These are phyloP conservation scores for Acropternis orthonyx DNA, from an alignment of 2,797 vertebrate species.

Conservation along the genomic window DNA sequence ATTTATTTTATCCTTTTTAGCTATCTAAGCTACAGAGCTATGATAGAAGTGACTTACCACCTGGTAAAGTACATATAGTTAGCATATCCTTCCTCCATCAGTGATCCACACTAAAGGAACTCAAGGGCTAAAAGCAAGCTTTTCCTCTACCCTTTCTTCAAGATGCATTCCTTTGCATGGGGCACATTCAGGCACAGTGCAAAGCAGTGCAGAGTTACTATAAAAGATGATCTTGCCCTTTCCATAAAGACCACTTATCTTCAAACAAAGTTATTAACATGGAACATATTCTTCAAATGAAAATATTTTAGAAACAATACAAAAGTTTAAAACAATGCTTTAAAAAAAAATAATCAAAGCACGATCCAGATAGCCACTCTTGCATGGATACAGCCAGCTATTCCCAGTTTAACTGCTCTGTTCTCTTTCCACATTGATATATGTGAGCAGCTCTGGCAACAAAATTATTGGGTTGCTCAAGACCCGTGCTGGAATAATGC, in stretches of 20 bases:
- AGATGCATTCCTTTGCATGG: not conserved
- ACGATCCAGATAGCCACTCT: not conserved
- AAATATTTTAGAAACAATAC: not conserved
- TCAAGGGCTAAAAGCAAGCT: not conserved
- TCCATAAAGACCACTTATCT: not conserved
- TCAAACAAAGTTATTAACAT: not conserved
- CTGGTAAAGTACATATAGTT: not conserved
- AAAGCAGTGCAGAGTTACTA: not conserved
- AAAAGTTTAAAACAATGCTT: not conserved
- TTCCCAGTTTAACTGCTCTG: not conserved
- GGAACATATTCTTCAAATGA: not conserved
- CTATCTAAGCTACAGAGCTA: not conserved
- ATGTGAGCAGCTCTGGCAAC: not conserved
- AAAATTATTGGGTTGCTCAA: not conserved
- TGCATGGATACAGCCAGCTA: not conserved
- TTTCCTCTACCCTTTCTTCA: not conserved
- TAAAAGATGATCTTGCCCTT: not conserved
- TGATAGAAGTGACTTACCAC: not conserved
- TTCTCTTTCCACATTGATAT: not conserved
- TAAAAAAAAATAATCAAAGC: not conserved
- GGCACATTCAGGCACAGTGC: accelerated
- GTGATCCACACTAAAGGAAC: not conserved
- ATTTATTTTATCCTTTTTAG: not conserved
- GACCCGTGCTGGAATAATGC: not conserved
- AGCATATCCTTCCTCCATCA: not conserved